A percentile compares a stretch with the other conserved stretches of the same genome.
Evolutionary conservation across 2,888 invertebrate species (phyloP).

Genomic region (Rosalia funebris): DNA sequence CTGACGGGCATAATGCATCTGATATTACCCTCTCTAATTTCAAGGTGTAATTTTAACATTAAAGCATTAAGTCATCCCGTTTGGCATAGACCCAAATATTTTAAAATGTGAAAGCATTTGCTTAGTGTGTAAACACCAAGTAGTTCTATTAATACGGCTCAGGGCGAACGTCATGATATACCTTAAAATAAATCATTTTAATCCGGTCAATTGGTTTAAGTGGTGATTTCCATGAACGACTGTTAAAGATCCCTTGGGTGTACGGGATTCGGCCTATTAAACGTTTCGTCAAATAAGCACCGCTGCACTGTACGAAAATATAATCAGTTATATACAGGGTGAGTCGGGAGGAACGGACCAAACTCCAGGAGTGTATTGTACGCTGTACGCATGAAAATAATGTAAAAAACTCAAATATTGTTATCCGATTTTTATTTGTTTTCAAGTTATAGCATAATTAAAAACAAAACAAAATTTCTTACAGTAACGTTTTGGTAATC

Average conservation of each 20-base stretch:
- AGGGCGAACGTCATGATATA: conserved; percentile 14
- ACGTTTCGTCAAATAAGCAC: neutral
- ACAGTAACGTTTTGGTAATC: too few species aligned
- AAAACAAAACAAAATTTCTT: too few species aligned
- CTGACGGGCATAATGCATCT: conserved; percentile 3
- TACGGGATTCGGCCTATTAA: too few species aligned
- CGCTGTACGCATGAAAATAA: too few species aligned
- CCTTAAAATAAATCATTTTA: conserved; percentile 24
- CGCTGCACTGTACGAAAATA: too few species aligned
- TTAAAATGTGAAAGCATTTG: conserved; percentile 22
- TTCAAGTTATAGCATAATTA: too few species aligned
- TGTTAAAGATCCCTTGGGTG: neutral
- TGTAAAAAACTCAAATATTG: too few species aligned
- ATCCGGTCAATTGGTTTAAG: conserved; percentile 22
- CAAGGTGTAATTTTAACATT: conserved; percentile 22
- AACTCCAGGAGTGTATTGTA: too few species aligned
- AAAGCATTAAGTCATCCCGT: conserved; percentile 24
- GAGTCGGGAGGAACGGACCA: too few species aligned
- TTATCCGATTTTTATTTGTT: too few species aligned
- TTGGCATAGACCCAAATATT: conserved; percentile 21
- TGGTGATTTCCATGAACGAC: neutral
- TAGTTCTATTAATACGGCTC: conserved; percentile 21
- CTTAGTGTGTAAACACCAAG: conserved; percentile 24
- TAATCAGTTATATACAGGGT: too few species aligned
- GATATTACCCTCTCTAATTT: conserved; percentile 15